phyloP scores from a whole-genome alignment of 2,888 invertebrate species.

The Uloborus plumipes region DNA sequence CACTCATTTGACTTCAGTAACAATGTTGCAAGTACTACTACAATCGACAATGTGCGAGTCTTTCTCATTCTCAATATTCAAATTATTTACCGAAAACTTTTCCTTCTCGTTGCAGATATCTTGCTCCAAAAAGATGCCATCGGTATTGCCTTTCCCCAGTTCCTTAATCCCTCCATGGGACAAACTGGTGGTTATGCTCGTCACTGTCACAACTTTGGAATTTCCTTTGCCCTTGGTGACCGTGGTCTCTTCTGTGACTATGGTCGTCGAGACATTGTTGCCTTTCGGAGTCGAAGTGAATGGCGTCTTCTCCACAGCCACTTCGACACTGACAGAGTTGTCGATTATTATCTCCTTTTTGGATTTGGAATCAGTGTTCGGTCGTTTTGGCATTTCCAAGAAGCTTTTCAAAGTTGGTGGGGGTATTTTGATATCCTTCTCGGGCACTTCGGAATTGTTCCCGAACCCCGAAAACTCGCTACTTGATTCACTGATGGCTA shows the following conservation, averaged over 20 bases:
- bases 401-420: constrained; percentile 33
- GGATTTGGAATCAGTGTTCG: constrained; percentile 68
- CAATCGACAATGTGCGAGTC: constrained; percentile 39
- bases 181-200: constrained; percentile 53
- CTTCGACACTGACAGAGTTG: constrained; percentile 52
- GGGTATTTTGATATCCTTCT: neutral
- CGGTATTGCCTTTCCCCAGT: constrained; percentile 14
- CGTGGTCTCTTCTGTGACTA: constrained; percentile 57
- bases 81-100: constrained; percentile 27
- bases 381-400: constrained; percentile 22
- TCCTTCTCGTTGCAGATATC: constrained; percentile 24
- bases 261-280: constrained; percentile 41
- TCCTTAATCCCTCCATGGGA: constrained; percentile 38
- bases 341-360: constrained; percentile 47
- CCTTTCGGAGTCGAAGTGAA: constrained; percentile 3
- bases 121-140: neutral
- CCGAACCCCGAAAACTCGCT: constrained; percentile 22
- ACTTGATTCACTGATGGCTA: constrained; percentile 32
- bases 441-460: neutral
- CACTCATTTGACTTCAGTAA: constrained; percentile 50
- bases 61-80: constrained; percentile 42
- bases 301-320: constrained; percentile 37
- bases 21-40: constrained; percentile 55
- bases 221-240: constrained; percentile 49
- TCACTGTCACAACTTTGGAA: constrained; percentile 60